Base-by-base conservation (phyloP, 2,113 vertebrate genomes). In the Chaetorhynchus papuensis region DNA sequence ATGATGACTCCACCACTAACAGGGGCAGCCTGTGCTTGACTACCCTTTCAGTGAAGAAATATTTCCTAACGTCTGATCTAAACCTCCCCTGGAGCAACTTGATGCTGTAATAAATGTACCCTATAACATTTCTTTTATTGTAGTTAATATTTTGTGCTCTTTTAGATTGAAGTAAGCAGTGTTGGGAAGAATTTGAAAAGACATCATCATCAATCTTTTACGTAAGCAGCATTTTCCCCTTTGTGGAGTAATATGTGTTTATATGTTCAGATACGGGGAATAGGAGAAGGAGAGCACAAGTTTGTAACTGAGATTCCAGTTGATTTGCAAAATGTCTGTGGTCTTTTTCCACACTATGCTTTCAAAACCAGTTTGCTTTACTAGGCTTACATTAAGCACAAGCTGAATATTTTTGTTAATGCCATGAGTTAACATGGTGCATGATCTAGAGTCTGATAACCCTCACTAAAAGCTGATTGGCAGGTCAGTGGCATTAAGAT, bases 91-190 rank as follows among this genome's bases (percentile, higher is more conserved):
- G 35, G 56, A 50, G 35, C 41, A 56, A 63, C 35, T 33, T 28
- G 6, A 42, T 8, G 7, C 22, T 83, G n/a, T 60, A 45, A 70
- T 70, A 84, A 79, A 70, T 70, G 31, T 68, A 28, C 30, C 13
- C 45, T 54, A 17, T 50, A 60, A 21, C 47, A 33, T 77, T 84
- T 78, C 2, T 3, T 79, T 56, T 78, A 52, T 41, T 65, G 5
- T 39, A 68, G 90, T 65, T 85, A 72, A 96, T 75, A n/a, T 68
- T 93, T 75, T 97, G 10, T 96, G 45, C 71, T 85, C 30, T 94
- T 90, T 44, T 71, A 98, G 98, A 97, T 98, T 13, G 96, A 98
- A 45, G 93, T 97, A 83, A 94, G 94, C 86, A 97, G 53, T 61
- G 37, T 92, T 68, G 98, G 97, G 70, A 97, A 95, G 93, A 97